phyloP scores from a whole-genome alignment of 2,113 vertebrate species.

The Tachycineta bicolor region DNA sequence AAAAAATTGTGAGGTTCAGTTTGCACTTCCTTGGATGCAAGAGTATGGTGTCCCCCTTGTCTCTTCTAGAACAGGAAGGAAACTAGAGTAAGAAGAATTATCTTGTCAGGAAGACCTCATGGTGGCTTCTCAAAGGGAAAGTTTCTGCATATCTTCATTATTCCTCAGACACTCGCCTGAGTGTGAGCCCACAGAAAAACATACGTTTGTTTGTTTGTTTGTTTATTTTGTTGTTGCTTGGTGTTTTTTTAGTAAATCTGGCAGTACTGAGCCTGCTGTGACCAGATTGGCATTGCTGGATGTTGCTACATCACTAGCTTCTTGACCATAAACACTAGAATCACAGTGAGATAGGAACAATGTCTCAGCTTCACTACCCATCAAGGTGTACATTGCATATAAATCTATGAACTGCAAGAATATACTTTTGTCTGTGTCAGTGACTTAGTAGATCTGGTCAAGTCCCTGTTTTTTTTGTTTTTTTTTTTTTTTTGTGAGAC shows the following conservation, averaged over 20 bases:
- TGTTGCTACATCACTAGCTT: neutral
- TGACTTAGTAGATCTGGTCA: neutral
- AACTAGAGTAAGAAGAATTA: neutral
- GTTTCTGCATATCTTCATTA: neutral
- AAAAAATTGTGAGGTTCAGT: neutral
- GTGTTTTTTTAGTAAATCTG: neutral
- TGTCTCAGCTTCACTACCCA: neutral
- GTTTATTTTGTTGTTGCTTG: no score
- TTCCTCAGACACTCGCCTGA: neutral
- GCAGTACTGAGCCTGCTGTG: neutral
- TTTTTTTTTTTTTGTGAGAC: neutral
- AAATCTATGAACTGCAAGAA: neutral
- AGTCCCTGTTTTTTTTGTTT: neutral
- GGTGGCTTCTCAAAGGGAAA: neutral
- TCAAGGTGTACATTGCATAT: neutral
- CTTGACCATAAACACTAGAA: neutral
- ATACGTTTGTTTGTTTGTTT: no score
- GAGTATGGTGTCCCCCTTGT: neutral
- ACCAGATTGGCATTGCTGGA: neutral
- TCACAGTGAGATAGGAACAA: neutral
- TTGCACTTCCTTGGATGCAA: neutral
- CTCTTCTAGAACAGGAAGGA: neutral
- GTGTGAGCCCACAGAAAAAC: neutral
- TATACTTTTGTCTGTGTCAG: neutral
- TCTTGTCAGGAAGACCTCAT: neutral